phyloP scores from a whole-genome alignment of 2,797 vertebrate species.

The Eleutherodactylus coqui region DNA sequence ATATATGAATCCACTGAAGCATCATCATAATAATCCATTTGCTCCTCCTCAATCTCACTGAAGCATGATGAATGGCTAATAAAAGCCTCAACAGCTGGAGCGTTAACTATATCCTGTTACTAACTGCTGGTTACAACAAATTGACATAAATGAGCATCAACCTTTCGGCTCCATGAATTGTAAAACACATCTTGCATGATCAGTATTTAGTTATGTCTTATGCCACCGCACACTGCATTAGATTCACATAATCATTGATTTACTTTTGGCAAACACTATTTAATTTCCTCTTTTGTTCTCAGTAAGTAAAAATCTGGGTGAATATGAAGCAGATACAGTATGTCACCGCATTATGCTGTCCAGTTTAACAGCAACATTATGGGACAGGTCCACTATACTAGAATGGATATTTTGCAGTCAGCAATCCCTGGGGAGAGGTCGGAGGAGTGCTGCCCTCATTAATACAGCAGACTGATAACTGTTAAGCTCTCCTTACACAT shows the following conservation, averaged over 20 bases:
- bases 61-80: constrained; percentile 5
- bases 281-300: too few relatives aligned
- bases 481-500: too few relatives aligned
- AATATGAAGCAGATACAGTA: too few relatives aligned
- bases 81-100: background rate
- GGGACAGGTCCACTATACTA: too few relatives aligned
- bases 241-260: background rate
- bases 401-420: too few relatives aligned
- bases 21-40: background rate
- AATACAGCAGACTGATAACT: too few relatives aligned
- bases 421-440: too few relatives aligned
- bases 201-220: background rate
- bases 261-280: background rate
- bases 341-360: too few relatives aligned
- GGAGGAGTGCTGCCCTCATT: too few relatives aligned
- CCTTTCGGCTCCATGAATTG: constrained; percentile 22
- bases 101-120: background rate
- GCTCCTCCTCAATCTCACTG: background rate
- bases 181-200: background rate
- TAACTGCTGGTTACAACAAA: constrained; percentile 16
- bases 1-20: background rate
- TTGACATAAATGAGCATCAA: constrained; percentile 32
- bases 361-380: too few relatives aligned
- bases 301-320: too few relatives aligned
- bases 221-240: background rate